Evolutionary conservation across 1,140 invertebrate genomes (phyloP).

Genomic region (Ptiloglossa arizonensis): DNA sequence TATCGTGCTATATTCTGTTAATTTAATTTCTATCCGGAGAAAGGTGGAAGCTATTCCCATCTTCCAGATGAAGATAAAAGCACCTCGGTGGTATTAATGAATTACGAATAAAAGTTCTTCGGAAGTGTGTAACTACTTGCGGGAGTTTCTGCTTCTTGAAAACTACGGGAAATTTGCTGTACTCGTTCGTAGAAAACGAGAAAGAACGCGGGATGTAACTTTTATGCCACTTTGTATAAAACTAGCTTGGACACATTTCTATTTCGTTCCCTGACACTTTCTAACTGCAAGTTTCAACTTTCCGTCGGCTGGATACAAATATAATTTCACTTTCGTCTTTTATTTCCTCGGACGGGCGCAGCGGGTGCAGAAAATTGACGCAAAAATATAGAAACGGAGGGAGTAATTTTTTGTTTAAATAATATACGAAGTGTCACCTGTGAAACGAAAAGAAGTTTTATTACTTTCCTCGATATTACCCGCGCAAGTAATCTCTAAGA

Average conservation of each 20-base stretch:
- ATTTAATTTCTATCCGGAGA: no score
- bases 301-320: background rate
- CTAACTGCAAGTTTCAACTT: background rate
- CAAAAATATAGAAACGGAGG: background rate
- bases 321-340: constrained; percentile 11
- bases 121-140: background rate
- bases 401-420: no score
- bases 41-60: no score
- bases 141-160: background rate
- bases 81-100: constrained; percentile 28
- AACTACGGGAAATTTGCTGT: background rate
- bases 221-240: background rate
- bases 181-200: no score
- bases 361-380: background rate
- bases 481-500: no score
- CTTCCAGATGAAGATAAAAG: no score
- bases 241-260: constrained; percentile 1
- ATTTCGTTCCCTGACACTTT: background rate
- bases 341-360: background rate
- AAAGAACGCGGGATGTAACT: background rate
- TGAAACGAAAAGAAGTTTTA: no score
- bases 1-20: no score
- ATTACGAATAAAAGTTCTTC: background rate
- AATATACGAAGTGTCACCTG: no score
- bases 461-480: no score